phyloP scores from a whole-genome alignment of 1,140 invertebrate species.

The Telenomus remus region DNA sequence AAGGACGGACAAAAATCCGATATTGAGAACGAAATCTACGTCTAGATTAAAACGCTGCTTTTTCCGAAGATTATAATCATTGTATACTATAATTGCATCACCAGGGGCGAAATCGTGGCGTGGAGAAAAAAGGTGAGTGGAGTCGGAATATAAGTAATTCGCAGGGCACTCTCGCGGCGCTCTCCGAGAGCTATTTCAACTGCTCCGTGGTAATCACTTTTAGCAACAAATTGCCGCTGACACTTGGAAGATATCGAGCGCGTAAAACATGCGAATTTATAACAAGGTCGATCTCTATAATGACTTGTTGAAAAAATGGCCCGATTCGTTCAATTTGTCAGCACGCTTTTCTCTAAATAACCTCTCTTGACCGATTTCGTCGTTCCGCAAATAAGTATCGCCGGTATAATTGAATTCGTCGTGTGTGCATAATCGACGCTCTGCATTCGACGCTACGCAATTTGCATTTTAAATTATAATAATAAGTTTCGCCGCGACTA shows the following conservation, averaged over 20 bases:
- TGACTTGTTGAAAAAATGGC: constrained; percentile 17
- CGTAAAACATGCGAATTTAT: constrained; percentile 28
- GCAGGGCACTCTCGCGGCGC: background rate
- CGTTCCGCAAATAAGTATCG: no score
- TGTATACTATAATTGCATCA: no score
- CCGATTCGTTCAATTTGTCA: background rate
- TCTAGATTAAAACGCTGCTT: no score
- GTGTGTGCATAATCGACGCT: no score
- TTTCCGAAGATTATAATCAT: no score
- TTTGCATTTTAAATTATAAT: no score
- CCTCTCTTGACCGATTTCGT: no score
- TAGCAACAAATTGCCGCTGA: constrained; percentile 31
- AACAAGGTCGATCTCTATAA: constrained; percentile 20
- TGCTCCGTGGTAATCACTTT: constrained; percentile 30
- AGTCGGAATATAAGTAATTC: constrained; percentile 2
- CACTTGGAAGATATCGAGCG: constrained; percentile 34
- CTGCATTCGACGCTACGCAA: no score
- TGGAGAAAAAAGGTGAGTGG: background rate
- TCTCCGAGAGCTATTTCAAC: constrained; percentile 8
- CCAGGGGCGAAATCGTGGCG: background rate
- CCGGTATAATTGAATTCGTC: no score
- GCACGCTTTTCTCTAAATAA: no score
- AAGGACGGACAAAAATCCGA: no score
- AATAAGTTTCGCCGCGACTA: background rate
- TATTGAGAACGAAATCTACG: no score